Percentiles rank a stretch among this genome's conserved stretches.
Evolutionary conservation across 2,797 vertebrate species (phyloP).

Genomic region (Lepidocolaptes lacrymiger): DNA sequence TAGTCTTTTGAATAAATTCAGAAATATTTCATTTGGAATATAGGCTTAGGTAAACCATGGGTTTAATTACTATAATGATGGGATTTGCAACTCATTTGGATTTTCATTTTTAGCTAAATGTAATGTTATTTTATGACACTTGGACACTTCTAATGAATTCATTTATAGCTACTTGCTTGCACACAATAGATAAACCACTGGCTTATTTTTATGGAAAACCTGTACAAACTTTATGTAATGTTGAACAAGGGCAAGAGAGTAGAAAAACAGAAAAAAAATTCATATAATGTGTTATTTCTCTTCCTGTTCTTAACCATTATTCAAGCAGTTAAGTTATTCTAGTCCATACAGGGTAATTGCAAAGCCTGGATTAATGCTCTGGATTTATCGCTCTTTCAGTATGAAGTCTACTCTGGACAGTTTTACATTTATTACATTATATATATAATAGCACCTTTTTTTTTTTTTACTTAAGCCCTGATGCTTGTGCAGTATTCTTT

Average conservation of each 20-base stretch:
- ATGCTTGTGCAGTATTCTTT: not conserved
- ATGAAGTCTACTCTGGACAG: not conserved
- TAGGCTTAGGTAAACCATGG: not conserved
- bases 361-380: not conserved
- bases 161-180: not conserved
- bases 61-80: conserved; percentile 28
- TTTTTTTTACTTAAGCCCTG: not conserved
- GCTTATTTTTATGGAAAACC: not conserved
- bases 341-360: not conserved
- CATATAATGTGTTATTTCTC: not conserved
- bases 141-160: not conserved
- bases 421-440: not conserved
- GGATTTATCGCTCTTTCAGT: conserved; percentile 25
- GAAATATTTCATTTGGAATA: conserved; percentile 21
- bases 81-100: conserved; percentile 33
- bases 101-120: conserved; percentile 26
- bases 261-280: not conserved
- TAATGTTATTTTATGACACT: not conserved
- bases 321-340: not conserved
- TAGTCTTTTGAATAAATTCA: conserved; percentile 20
- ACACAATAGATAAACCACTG: not conserved
- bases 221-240: not conserved
- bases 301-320: not conserved
- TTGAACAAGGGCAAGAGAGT: not conserved
- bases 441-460: not conserved